phyloP scores from a whole-genome alignment of 2,888 invertebrate species.

The Nomada ferruginata region DNA sequence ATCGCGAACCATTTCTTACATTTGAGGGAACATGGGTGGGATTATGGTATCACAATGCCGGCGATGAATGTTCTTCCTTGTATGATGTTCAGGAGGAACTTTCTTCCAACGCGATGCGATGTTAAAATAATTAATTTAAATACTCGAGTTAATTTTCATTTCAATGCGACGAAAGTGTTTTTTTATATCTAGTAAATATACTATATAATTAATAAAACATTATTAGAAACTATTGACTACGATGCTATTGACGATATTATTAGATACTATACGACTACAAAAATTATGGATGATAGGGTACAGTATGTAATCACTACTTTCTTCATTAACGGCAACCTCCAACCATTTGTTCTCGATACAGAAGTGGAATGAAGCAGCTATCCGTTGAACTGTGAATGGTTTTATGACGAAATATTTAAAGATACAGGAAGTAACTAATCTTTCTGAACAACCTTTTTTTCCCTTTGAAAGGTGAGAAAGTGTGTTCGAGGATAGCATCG shows the following conservation, averaged over 20 bases:
- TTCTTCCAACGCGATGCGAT: conserved; percentile 46
- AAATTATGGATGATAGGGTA: background rate
- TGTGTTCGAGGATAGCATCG: background rate
- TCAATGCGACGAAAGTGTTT: no score
- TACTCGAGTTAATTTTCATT: no score
- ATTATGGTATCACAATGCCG: background rate
- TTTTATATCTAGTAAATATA: no score
- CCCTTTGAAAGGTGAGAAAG: background rate
- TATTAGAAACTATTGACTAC: background rate
- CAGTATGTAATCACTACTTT: conserved; percentile 1
- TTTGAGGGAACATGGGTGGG: background rate
- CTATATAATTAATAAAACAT: background rate
- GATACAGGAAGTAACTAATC: background rate
- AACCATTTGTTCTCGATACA: background rate
- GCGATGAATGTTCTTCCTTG: conserved; percentile 32
- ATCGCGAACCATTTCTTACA: conserved; percentile 2
- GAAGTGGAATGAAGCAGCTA: background rate
- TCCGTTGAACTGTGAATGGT: background rate
- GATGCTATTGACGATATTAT: background rate
- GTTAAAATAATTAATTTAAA: background rate
- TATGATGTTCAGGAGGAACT: conserved; percentile 25
- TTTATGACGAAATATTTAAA: background rate
- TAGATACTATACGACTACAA: background rate
- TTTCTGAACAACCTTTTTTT: background rate
- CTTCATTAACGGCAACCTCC: background rate